These are phyloP conservation scores for Chrysina gloriosa DNA, from an alignment of 2,888 invertebrate species.

Conservation along the genomic window DNA sequence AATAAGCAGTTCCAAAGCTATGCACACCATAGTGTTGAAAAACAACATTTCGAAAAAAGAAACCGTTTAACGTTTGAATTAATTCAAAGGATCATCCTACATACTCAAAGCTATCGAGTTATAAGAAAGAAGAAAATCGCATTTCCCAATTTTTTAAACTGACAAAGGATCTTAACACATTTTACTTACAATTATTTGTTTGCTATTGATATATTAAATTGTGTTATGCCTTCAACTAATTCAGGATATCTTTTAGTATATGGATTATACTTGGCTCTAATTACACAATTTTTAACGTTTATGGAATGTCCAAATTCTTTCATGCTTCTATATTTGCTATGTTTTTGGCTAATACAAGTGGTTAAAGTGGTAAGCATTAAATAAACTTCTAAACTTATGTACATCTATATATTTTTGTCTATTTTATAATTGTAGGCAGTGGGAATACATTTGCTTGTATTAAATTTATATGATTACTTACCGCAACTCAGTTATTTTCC, in stretches of 20 bases:
- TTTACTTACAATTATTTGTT: too few species aligned
- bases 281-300: slow-evolving; percentile 49
- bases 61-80: too few species aligned
- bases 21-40: too few species aligned
- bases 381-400: neutral
- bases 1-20: too few species aligned
- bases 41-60: too few species aligned
- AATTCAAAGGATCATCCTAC: too few species aligned
- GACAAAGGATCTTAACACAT: too few species aligned
- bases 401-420: neutral
- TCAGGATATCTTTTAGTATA: slow-evolving; percentile 41
- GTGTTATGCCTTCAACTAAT: neutral
- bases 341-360: slow-evolving; percentile 48
- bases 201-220: neutral
- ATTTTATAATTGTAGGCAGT: slow-evolving; percentile 43
- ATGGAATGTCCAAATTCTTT: slow-evolving; percentile 46
- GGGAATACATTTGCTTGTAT: slow-evolving; percentile 46
- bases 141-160: too few species aligned
- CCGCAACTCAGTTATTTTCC: slow-evolving; percentile 48
- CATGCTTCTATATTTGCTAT: slow-evolving; percentile 45
- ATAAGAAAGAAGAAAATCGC: too few species aligned
- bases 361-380: slow-evolving; percentile 45
- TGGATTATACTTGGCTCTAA: slow-evolving; percentile 48
- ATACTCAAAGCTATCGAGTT: too few species aligned
- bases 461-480: slow-evolving; percentile 51